These are phyloP conservation scores for Chrysolina oricalcia DNA, from an alignment of 2,888 invertebrate genomes.

Conservation along the genomic window DNA sequence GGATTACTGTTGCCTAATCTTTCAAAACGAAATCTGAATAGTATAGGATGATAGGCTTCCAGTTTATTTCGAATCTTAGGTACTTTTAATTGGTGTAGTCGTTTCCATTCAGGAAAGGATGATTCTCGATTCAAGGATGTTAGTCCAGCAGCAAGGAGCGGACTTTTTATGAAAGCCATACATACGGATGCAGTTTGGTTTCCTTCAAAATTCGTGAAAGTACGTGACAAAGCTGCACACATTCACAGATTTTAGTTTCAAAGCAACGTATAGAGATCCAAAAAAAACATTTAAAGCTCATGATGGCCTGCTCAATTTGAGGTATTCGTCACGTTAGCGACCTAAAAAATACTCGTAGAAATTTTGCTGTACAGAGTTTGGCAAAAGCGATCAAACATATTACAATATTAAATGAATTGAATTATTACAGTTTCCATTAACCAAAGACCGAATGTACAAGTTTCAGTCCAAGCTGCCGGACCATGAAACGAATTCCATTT, in stretches of 20 bases:
- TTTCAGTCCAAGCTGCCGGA: not conserved
- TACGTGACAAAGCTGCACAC: not conserved
- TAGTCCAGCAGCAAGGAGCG: not conserved
- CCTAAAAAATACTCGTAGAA: no score
- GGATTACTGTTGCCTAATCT: not conserved
- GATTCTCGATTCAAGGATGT: not conserved
- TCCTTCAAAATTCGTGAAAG: not conserved
- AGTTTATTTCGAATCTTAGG: not conserved
- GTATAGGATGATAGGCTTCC: not conserved
- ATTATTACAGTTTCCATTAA: no score
- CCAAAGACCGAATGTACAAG: no score
- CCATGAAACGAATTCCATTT: not conserved
- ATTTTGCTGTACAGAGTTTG: no score
- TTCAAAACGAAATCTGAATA: not conserved
- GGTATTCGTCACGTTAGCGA: no score
- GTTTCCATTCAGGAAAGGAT: not conserved
- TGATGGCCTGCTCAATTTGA: no score
- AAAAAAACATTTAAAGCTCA: no score
- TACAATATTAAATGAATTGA: no score
- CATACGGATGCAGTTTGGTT: not conserved
- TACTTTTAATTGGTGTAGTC: conserved; percentile 2
- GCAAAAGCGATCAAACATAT: no score
- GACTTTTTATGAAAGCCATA: not conserved
- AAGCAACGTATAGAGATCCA: no score
- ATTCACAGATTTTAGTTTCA: no score